Evolutionary conservation across 2,113 vertebrate genomes (phyloP).

Genomic region (Nestor notabilis): DNA sequence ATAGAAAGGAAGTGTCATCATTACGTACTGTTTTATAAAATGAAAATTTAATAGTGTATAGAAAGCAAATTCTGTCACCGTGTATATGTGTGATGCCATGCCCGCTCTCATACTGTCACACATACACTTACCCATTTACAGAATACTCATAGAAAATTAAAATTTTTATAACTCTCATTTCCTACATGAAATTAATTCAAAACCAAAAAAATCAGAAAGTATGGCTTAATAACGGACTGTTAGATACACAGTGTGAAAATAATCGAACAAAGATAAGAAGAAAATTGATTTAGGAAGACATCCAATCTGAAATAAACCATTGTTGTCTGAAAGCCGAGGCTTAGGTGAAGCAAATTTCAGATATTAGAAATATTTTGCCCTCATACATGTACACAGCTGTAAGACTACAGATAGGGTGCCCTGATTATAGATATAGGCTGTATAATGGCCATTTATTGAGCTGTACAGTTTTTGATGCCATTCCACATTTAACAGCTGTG

Average conservation of each 20-base stretch:
- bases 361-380: background rate
- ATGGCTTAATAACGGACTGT: background rate
- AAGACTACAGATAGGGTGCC: background rate
- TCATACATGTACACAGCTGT: background rate
- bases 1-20: background rate
- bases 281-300: background rate
- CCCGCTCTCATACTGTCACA: background rate
- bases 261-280: background rate
- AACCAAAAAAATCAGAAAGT: background rate
- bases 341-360: background rate
- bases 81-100: fast-evolving
- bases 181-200: background rate
- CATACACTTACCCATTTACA: background rate
- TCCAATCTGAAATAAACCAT: background rate
- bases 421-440: background rate
- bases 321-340: background rate
- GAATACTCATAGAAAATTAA: background rate
- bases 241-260: background rate
- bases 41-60: background rate
- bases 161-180: background rate
- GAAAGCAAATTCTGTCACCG: background rate
- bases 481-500: slow-evolving; percentile 54
- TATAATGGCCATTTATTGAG: slow-evolving; percentile 22
- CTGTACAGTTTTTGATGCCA: slow-evolving; percentile 43
- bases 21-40: background rate